A percentile compares a stretch with the other conserved stretches of the same genome.
Evolutionary conservation across 92 coral and sea anemone genomes (phyloP).

Genomic region (Muricea muricata): DNA sequence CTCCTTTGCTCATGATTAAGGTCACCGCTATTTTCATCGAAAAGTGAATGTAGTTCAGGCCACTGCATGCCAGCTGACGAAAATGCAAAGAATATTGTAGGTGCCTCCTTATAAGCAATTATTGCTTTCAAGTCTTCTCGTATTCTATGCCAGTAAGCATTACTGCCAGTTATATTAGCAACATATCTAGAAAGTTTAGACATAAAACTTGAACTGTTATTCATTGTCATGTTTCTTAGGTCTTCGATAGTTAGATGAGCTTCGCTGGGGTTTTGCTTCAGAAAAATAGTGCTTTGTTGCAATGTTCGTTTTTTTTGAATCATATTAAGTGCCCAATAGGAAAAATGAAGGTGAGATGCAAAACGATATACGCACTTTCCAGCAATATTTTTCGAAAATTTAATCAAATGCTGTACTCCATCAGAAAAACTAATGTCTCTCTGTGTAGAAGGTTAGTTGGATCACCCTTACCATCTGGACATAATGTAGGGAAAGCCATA

Average conservation of each 20-base stretch:
- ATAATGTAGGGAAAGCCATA: slow-evolving; percentile 28
- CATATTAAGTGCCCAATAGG: slow-evolving; percentile 60
- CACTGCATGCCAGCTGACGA: background rate
- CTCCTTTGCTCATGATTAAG: background rate
- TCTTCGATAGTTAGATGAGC: background rate
- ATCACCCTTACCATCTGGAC: slow-evolving; percentile 4
- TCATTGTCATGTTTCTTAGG: background rate
- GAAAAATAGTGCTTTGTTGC: background rate
- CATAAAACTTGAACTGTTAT: background rate
- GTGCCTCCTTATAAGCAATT: background rate
- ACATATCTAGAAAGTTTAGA: background rate
- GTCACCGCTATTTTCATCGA: background rate
- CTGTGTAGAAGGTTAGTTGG: slow-evolving; percentile 48
- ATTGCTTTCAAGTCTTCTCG: background rate
- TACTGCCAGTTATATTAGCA: background rate
- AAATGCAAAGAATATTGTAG: background rate
- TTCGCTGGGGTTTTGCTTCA: background rate
- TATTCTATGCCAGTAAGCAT: background rate
- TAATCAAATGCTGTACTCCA: slow-evolving; percentile 40
- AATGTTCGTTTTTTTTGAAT: slow-evolving; percentile 48
- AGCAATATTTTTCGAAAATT: slow-evolving; percentile 44
- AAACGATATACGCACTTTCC: slow-evolving; percentile 54
- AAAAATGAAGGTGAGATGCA: slow-evolving; percentile 56
- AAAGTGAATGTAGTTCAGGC: background rate
- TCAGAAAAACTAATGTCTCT: slow-evolving; percentile 48